Evolutionary conservation across 2,797 vertebrate genomes (phyloP), one percentile per base, ranked within the genome.

Genomic region (Pyrrhura leucotis): DNA sequence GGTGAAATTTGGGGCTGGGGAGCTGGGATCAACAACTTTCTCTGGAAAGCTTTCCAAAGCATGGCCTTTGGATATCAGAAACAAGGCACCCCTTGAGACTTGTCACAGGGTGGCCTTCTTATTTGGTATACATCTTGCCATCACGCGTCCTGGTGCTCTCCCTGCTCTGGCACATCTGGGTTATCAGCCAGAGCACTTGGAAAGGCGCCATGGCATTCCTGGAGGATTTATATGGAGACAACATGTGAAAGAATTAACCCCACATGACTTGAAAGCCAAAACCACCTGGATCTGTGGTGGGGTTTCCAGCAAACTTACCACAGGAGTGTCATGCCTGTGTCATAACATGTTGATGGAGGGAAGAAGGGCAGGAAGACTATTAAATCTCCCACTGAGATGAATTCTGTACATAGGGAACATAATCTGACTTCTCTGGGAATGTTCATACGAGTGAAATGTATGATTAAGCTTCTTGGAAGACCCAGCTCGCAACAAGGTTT

Each of bases 121-220:
- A 14, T 10, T 33, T 21, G 2, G 18, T 7, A 8, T 56, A 14
- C 8, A 3, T 21, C 58, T 58, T 71, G 26, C 13, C 23, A 28
- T 18, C 2, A 0, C 0, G 1, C 18, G 47, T 62, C 31, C 39
- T 20, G 51, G 6, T 67, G 44, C 6, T 56, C 4, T 66, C 59
- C 25, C 33, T 48, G 63, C 15, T 29, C 51, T 75, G 47, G 3
- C 44, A 44, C 33, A 9, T 25, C 53, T 33, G 31, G 21, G 39
- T n/a, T 61, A 58, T 39, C 45, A 78, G 45, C 10, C n/a, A 21
- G 54, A 65, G 39, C 35, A 2, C 40, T 42, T 53, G 63, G 51
- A 37, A 45, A 61, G 26, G 29, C 25, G 51, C 33, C 3, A 2
- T 15, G 20, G 45, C 39, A n/a, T 76, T 83, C 53, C 63, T 39